Evolutionary conservation across 2,113 vertebrate genomes (phyloP), one percentile per base, ranked within the genome.

Genomic region (Leptobrachium leishanense): DNA sequence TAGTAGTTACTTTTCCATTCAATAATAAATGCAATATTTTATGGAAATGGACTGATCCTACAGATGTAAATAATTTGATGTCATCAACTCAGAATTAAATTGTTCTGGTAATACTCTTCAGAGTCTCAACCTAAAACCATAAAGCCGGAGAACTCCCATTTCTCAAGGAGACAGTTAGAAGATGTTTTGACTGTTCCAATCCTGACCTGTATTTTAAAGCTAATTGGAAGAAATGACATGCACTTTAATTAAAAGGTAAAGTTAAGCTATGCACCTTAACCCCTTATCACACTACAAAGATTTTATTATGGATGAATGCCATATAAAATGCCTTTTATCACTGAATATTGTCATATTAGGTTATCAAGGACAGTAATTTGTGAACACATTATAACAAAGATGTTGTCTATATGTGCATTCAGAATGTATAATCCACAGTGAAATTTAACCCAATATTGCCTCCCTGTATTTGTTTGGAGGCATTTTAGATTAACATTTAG

Each of bases 211-310:
- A 74, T 71, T 78, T 59, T 43, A 65, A 57, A 57, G 65, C 53
- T 76, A 76, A 62, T 67, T 73, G 44, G 76, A 63, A 75, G 75
- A 82, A 82, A 77, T 78, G 53, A 70, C 65, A 64, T 64, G 39
- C 11, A 1, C 44, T 39, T 31, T 68, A 31, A 82, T 46, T 76
- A 72, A 62, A 74, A 59, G 39, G 40, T 31, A 62, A 2, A 6
- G 9, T 20, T 11, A 10, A 15, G 5, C 13, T 66, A 43, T 8
- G 53, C 13, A 65, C 31, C 62, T 68, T 68, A 43, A 68, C 66
- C 39, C 43, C 11, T 68, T 12, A 9, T 68, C 41, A 68, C 12
- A 13, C 62, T 20, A 62, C 11, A n/a, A 62, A 62, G 59, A 15
- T 31, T 31, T 31, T 31, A 31, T 31, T 31, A 8, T 50, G 46